Base-by-base conservation (phyloP, 92 coral and sea anemone species). In the Phenganax marumi region DNA sequence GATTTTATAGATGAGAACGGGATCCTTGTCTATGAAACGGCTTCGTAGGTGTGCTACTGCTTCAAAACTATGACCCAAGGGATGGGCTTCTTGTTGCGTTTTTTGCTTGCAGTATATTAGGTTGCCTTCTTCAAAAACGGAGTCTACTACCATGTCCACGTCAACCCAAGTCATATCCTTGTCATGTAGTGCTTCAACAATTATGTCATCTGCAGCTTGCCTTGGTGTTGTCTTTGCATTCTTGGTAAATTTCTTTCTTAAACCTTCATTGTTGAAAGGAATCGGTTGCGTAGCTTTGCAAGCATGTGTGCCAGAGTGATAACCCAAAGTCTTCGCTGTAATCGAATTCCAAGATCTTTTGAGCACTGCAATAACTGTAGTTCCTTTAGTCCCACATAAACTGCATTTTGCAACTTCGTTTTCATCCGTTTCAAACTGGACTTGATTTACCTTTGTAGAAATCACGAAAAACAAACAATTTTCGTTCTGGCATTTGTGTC, bases 381-480 rank as follows among this genome's bases (percentile, higher is more conserved):
- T 58, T 12, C 14, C 82, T 51, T 14, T 10, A 6, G 5, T 12
- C 74, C 79, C n/a, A 47, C 85, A 82, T n/a, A 26, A 64, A 25
- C 55, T 54, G 70, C 75, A 73, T 10, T 2, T 14, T 9, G 9
- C 50, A 3, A 25, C 39, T 68, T 0, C 25, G 17, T 17, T 24
- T 24, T 68, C 49, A 19, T 68, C 73, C 0, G 47, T 16, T 12
- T 77, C 71, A 11, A 77, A 77, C 21, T 77, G 50, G n/a, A 50
- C 50, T n/a, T 9, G 17, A 50, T 77, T 77, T 18, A 16, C 21
- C 52, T 85, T 88, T 7, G 10, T 50, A 62, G 80, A 88, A 19
- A 87, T 76, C 54, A 53, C 80, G n/a, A 88, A 18, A 57, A 76
- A 88, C 51, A 82, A 88, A 64, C 90, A 87, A 70, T 82, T 81